phyloP scores from a whole-genome alignment of 1,140 invertebrate genomes.

The Panagrolaimus sp. region DNA sequence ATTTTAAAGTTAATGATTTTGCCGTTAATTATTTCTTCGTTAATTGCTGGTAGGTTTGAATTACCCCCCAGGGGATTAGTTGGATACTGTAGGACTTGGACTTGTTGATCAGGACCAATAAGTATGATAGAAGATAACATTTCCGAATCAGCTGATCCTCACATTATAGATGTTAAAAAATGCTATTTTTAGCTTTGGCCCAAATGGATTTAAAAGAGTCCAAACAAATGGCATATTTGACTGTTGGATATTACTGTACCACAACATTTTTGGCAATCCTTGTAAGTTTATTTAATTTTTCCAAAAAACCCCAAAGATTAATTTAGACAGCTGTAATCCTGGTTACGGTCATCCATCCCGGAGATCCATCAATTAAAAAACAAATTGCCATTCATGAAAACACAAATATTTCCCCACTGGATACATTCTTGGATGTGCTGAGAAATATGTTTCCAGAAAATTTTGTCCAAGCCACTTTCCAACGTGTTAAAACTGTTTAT shows the following conservation, averaged over 20 bases:
- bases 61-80: constrained; percentile 27
- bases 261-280: constrained; percentile 11
- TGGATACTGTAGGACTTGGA: no score
- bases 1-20: constrained; percentile 21
- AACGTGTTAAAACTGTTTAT: constrained; percentile 39
- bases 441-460: constrained; percentile 46
- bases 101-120: no score
- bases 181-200: constrained; percentile 20
- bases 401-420: constrained; percentile 70
- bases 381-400: not conserved
- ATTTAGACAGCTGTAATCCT: constrained; percentile 12
- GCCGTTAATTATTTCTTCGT: constrained; percentile 15
- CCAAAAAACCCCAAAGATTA: not conserved
- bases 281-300: not conserved
- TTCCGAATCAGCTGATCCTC: no score
- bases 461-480: constrained; percentile 40
- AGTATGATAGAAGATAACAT: no score
- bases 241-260: not conserved
- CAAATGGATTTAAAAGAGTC: constrained; percentile 17
- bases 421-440: constrained; percentile 68
- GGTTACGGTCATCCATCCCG: constrained; percentile 11
- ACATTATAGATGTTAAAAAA: no score
- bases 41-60: not conserved
- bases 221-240: not conserved
- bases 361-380: not conserved